Percentiles rank a stretch among this genome's conserved stretches.
These are phyloP conservation scores for Aplocera efformata DNA, from an alignment of 2,888 invertebrate genomes.

Conservation along the genomic window DNA sequence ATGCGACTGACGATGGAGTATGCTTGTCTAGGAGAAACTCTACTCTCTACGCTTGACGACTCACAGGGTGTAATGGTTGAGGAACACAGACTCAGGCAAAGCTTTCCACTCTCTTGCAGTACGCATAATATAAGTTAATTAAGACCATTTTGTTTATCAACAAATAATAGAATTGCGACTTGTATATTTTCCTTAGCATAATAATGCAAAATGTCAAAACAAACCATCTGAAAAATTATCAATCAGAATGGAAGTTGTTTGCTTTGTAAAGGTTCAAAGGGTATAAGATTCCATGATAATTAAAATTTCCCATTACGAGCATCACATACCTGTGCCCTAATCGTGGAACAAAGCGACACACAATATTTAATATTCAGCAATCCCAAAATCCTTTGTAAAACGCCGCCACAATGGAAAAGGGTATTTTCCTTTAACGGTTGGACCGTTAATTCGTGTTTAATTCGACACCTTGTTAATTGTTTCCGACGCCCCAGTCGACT, in stretches of 20 bases:
- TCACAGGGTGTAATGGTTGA: too few species aligned
- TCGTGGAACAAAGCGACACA: constrained; percentile 71
- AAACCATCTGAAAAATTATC: constrained; percentile 26
- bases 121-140: too few species aligned
- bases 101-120: too few species aligned
- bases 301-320: constrained; percentile 51
- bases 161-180: too few species aligned
- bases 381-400: constrained; percentile 76
- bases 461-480: constrained; percentile 81
- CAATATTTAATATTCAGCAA: constrained; percentile 77
- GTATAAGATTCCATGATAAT: constrained; percentile 36
- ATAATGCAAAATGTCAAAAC: too few species aligned
- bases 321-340: constrained; percentile 56
- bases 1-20: too few species aligned
- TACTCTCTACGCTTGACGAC: too few species aligned
- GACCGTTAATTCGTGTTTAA: constrained; percentile 79
- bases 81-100: too few species aligned
- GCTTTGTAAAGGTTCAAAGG: constrained; percentile 25
- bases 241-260: constrained; percentile 26
- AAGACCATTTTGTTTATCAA: too few species aligned
- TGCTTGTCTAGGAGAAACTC: too few species aligned
- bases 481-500: constrained; percentile 74
- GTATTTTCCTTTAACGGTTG: constrained; percentile 75
- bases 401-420: constrained; percentile 75
- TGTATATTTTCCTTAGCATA: too few species aligned